Base-by-base conservation (phyloP, 2,797 vertebrate genomes). In the Calcarius lapponicus region DNA sequence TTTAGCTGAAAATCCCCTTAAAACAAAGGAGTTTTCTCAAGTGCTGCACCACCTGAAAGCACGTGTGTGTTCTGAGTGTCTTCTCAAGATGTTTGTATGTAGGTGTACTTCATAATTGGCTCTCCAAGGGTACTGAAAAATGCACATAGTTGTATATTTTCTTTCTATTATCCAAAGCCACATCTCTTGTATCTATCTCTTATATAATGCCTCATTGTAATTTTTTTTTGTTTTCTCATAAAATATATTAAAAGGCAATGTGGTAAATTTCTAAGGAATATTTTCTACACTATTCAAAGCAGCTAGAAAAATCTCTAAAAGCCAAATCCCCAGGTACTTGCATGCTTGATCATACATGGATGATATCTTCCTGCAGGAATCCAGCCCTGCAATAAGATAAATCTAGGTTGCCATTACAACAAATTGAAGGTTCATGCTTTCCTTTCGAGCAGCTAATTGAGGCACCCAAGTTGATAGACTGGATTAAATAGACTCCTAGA, bases 401-500 rank as follows among this genome's bases (percentile, higher is more conserved):
- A 89, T 87, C 81, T 87, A 31, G 42, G 61, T 91, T 96, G 53
- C 57, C 65, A 47, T 87, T 91, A 31, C 58, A 88, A 67, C 22
- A 88, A 95, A 94, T 86, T 62, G 70, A 90, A 90, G 73, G 43
- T 72, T 82, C 50, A 56, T 58, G 36, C 76, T 94, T 96, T 92
- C 66, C 58, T 95, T 90, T 90, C 82, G 91, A 65, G 82, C 76
- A 86, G 88, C 76, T 96, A 96, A 95, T 95, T 94, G 92, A 96
- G 70, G 73, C 51, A 45, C 47, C 34, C 21, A 69, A 50, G 31
- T 73, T 80, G 85, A 95, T 94, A 94, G 72, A 47, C 85, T 78
- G 57, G 82, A 96, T 94, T 90, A 95, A 95, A 93, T 61, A 88
- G 69, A 83, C 31, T 92, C 42, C 72, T 78, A 57, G 80, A 80